phyloP scores from a whole-genome alignment of 2,888 invertebrate genomes.

The Reticulitermes lucifugus region DNA sequence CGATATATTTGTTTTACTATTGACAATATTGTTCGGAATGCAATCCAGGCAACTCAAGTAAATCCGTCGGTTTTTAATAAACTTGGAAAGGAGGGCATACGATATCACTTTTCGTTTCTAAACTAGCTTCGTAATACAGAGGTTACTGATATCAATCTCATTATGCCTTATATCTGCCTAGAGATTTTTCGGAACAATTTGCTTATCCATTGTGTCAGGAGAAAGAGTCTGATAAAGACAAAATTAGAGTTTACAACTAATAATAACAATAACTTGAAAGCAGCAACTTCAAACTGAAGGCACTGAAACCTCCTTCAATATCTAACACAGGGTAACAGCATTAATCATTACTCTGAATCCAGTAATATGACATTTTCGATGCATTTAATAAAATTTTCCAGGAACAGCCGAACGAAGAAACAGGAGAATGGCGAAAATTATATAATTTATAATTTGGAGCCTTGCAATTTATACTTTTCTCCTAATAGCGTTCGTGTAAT shows the following conservation, averaged over 20 bases:
- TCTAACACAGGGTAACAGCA: too few relatives aligned
- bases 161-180: background rate
- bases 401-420: too few relatives aligned
- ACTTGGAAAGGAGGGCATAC: background rate
- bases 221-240: background rate
- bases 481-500: too few relatives aligned
- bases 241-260: background rate
- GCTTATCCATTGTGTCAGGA: background rate
- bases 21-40: background rate
- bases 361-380: too few relatives aligned
- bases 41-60: background rate
- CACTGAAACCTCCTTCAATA: background rate
- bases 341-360: too few relatives aligned
- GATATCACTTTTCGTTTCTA: background rate
- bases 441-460: too few relatives aligned
- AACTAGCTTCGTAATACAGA: background rate
- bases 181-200: background rate
- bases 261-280: background rate
- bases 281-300: background rate
- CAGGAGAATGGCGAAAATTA: too few relatives aligned
- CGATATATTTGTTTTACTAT: background rate
- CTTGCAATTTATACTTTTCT: too few relatives aligned
- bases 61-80: background rate
- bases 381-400: too few relatives aligned
- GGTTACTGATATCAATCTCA: background rate